phyloP scores from a whole-genome alignment of 2,888 invertebrate species.

The Campopleginae sp. region DNA sequence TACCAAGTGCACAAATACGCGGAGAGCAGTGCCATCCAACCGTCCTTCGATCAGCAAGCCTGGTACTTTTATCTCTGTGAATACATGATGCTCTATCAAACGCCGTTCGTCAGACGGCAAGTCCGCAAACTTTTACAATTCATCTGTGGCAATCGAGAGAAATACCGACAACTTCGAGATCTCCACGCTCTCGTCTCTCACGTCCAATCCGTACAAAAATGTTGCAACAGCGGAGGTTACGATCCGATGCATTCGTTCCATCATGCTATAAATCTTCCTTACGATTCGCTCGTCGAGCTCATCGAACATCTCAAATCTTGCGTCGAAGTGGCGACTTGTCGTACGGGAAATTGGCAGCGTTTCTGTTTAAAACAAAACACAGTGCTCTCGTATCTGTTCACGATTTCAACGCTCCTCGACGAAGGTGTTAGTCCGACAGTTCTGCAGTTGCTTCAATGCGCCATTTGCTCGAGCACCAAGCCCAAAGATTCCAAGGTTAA shows the following conservation, averaged over 20 bases:
- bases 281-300: conserved; percentile 96
- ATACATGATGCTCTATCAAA: conserved; percentile 97
- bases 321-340: conserved; percentile 95
- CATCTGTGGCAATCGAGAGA: conserved; percentile 97
- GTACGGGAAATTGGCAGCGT: conserved; percentile 98
- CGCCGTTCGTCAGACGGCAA: conserved; percentile 95
- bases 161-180: conserved; percentile 97
- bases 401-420: conserved; percentile 92
- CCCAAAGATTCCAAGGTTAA: conserved; percentile 78
- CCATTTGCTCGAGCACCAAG: conserved; percentile 88
- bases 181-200: conserved; percentile 96
- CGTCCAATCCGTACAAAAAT: conserved; percentile 87
- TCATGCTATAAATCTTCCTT: conserved; percentile 88
- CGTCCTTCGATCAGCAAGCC: conserved; percentile 84
- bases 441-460: conserved; percentile 94
- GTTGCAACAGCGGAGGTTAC: conserved; percentile 86
- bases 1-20: conserved; percentile 95
- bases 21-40: conserved; percentile 78
- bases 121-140: conserved; percentile 95
- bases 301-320: conserved; percentile 98
- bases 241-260: conserved; percentile 84
- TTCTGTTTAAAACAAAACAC: conserved; percentile 91
- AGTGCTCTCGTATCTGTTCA: conserved; percentile 92
- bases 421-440: conserved; percentile 97
- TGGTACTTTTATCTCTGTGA: conserved; percentile 95